These are phyloP conservation scores for Ancistrus triradiatus DNA, from an alignment of 2,113 vertebrate species.

Conservation along the genomic window DNA sequence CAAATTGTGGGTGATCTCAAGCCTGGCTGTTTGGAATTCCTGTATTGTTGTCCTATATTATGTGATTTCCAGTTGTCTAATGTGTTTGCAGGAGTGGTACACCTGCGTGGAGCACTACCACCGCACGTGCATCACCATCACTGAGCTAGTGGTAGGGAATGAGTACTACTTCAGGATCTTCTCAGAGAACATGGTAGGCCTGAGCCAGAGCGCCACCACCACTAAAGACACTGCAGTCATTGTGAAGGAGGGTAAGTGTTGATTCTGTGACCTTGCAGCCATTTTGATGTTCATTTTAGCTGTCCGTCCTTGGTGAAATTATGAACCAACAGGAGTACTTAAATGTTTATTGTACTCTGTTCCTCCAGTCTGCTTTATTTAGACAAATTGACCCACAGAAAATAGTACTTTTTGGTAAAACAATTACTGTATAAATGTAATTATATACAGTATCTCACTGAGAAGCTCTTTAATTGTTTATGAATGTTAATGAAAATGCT, in stretches of 20 bases:
- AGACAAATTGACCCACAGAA: no score
- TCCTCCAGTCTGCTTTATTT: no score
- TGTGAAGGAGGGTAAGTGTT: constrained; percentile 82
- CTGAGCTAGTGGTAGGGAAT: constrained; percentile 90
- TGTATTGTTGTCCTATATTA: not conserved
- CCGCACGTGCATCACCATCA: constrained; percentile 85
- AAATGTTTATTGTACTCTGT: no score
- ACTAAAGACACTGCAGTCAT: constrained; percentile 91
- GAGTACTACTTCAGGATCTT: constrained; percentile 95
- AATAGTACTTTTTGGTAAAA: no score
- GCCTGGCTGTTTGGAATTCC: not conserved
- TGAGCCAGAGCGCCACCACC: constrained; percentile 84
- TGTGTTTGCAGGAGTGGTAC: constrained; percentile 66
- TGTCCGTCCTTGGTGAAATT: not conserved
- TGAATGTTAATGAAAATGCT: no score
- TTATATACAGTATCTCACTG: no score
- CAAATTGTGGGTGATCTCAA: no score
- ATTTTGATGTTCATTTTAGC: not conserved
- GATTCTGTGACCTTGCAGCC: not conserved
- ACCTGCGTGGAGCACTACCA: constrained; percentile 89
- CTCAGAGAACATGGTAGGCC: constrained; percentile 93
- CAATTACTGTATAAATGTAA: no score
- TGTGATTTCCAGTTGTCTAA: not conserved
- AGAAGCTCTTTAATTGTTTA: no score
- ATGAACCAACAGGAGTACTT: no score